Evolutionary conservation across 2,113 vertebrate genomes (phyloP), one percentile per base, ranked within the genome.

Genomic region (Hystrix cristata): DNA sequence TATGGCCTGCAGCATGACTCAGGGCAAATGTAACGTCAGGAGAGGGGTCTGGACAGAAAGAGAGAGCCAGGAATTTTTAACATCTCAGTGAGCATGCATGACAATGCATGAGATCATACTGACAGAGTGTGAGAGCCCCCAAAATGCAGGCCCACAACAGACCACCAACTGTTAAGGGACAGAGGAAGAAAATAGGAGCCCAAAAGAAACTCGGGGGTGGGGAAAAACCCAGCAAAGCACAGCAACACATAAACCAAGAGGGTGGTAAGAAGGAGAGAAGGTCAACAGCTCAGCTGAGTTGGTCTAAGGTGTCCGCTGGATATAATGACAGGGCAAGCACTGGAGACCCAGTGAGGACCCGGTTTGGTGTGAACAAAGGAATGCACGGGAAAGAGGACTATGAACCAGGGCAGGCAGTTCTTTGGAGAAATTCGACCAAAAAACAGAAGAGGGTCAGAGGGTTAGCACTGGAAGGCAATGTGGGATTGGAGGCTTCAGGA

Each of bases 1-100:
- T 7, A 46, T 43, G 46, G 64, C 23, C 92, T 43, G 25, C 59
- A 69, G 64, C 57, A 8, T 25, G 21, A n/a, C 29, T 18, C 0
- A 2, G 72, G 23, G 15, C 23, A 1, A 16, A 48, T 23, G 25
- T 29, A 53, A 72, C 34, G 60, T 91, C 83, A 69, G 71, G 55
- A 93, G 60, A 55, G 23, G 78, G 16, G 57, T 43, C 57, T 86
- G 57, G 51, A 60, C 72, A 57, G 72, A 16, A 51, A 85, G n/a
- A 78, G 67, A 96, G 79, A 81, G 83, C 19, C 71, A 78, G 65
- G 51, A 80, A 87, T 92, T 88, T 69, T 69, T 95, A 67, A 79
- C 31, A 51, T 95, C 69, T 96, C 1, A 0, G 25, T 64, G 87
- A 64, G 48, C 67, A 91, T 53, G 48, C 48, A 34, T 86, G 55